These are phyloP conservation scores for Pseudopleuronectes americanus DNA, from an alignment of 2,797 vertebrate genomes.

Conservation along the genomic window DNA sequence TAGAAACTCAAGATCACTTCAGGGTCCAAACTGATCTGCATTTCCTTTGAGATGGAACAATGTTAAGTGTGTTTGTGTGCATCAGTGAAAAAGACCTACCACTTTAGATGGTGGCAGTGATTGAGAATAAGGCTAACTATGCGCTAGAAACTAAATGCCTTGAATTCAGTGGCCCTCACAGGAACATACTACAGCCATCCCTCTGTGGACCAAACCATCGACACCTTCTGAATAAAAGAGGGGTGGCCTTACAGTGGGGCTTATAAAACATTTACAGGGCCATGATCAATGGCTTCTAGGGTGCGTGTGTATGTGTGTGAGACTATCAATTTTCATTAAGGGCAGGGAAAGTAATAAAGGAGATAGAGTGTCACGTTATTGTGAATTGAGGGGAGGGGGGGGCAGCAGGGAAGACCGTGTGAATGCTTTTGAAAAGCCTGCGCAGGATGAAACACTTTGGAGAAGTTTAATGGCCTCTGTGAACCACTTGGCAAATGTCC, in stretches of 20 bases:
- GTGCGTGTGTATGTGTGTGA: constrained; percentile 39
- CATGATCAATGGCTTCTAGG: constrained; percentile 64
- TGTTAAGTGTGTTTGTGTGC: background rate
- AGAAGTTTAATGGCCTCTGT: constrained; percentile 61
- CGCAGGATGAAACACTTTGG: constrained; percentile 66
- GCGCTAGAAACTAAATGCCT: constrained; percentile 23
- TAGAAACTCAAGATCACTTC: constrained; percentile 31
- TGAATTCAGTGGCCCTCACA: constrained; percentile 26
- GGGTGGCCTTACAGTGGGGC: constrained; percentile 51
- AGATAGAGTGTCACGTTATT: constrained; percentile 69
- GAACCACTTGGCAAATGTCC: constrained; percentile 71
- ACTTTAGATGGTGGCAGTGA: constrained; percentile 3
- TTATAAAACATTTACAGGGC: constrained; percentile 75
- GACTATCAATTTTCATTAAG: constrained; percentile 75
- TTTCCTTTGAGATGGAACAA: constrained; percentile 34
- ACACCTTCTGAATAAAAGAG: constrained; percentile 52
- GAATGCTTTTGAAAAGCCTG: constrained; percentile 66
- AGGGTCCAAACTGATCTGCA: constrained; percentile 32
- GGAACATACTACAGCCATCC: constrained; percentile 12
- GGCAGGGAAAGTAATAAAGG: constrained; percentile 58
- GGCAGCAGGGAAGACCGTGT: constrained; percentile 45
- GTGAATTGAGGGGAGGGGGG: constrained; percentile 58
- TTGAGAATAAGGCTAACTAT: constrained; percentile 14
- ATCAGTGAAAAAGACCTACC: constrained; percentile 7
- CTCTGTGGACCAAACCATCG: constrained; percentile 39